Conservation (phyloP, 1,140 invertebrate genomes). For the silkworm (Bombyx mori) region DNA sequence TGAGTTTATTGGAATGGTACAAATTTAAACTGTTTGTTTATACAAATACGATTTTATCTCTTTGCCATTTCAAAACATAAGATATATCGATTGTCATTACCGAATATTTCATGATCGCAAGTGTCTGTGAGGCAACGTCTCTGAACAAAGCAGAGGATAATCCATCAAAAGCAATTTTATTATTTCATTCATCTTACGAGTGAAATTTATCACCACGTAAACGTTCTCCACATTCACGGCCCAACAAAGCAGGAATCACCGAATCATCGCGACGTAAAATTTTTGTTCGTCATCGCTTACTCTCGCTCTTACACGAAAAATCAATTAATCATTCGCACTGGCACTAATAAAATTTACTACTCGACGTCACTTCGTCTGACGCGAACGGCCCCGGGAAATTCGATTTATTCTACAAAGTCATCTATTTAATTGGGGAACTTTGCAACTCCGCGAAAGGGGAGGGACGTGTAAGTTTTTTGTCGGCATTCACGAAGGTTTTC, state of each 20-base stretch:
- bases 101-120: too few species aligned
- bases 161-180: too few species aligned
- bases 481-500: constrained; percentile 10
- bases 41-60: too few species aligned
- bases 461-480: constrained; percentile 28
- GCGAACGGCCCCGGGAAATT: constrained; percentile 28
- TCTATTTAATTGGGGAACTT: constrained; percentile 52
- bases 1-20: too few species aligned
- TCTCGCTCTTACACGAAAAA: constrained; percentile 20
- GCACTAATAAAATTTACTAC: constrained; percentile 42
- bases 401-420: constrained; percentile 50
- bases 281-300: constrained; percentile 32
- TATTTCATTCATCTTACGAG: too few species aligned
- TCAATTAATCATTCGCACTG: constrained; percentile 38
- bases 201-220: neutral
- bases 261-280: constrained; percentile 16
- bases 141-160: too few species aligned
- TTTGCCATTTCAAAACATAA: too few species aligned
- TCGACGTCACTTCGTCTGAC: constrained; percentile 22
- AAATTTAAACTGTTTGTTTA: too few species aligned
- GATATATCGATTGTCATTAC: too few species aligned
- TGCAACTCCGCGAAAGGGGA: constrained; percentile 27
- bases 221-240: neutral
- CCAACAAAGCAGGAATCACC: neutral
- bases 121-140: too few species aligned